Base-by-base conservation (phyloP, 2,113 vertebrate species). In the Erpornis zantholeuca region DNA sequence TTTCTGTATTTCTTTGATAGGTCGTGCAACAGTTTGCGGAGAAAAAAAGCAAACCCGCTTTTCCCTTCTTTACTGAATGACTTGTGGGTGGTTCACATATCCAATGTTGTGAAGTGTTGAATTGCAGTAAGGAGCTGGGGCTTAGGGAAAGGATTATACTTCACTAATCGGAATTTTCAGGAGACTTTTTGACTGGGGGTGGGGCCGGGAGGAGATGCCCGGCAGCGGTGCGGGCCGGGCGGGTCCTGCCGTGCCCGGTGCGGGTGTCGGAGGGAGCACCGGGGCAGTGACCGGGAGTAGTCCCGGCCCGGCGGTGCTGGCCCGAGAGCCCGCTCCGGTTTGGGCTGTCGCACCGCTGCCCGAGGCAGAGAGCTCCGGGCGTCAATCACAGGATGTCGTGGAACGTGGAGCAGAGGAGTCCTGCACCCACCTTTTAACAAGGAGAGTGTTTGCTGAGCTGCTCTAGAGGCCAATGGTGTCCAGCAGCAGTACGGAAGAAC, bases 231-330 rank as follows among this genome's bases (percentile, higher is more conserved):
- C 10, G 9, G 56, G 31, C 19, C 20, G 24, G 35, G 45, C 21
- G 13, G 69, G 38, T 53, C 33, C 38, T 2, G 47, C 57, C 6
- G 36, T 12, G 24, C 33, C 2, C 25, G 24, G 11, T 17, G 28
- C 10, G 9, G 28, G n/a, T 36, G 52, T 27, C 27, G 2, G 18
- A 4, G 35, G 33, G 17, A 56, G 98, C 97, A 97, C 31, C 36
- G 96, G 98, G 97, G 95, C 97, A 90, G 52, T 98, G 98, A 96
- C 96, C 31, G 92, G 17, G n/a, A 97, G 97, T 98, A 97, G 98
- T 97, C 97, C n/a, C 13, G 28, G 53, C 13, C 33, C 10, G 13
- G 28, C 3, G 10, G 98, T 96, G 96, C 29, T 42, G 96, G 53
- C 13, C 33, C 10, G 13, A 22, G 31, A 36, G 31, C 14, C 45